Evolutionary conservation across 1,140 invertebrate genomes (phyloP), one percentile per base, ranked within the genome.

Genomic region (Penaeus japonicus): DNA sequence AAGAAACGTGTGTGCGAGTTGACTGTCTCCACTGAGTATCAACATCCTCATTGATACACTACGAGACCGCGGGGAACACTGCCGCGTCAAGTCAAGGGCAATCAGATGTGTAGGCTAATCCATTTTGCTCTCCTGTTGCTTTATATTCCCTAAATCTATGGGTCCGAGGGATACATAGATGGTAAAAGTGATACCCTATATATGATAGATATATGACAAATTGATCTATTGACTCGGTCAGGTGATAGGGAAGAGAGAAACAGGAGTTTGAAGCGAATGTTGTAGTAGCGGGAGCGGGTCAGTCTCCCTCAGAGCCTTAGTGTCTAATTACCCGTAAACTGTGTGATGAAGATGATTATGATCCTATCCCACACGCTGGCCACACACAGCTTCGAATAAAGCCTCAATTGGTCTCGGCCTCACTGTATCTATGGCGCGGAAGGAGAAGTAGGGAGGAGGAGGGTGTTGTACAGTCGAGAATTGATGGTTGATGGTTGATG

Each of bases 281-380:
- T 18, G 7, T 7, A 30, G 12, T 20, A 22, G n/a, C 30, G 57
- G 24, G 39, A 27, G n/a, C 53, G 32, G 30, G 39, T 18, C 39
- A 55, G 75, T 27, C 55, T 53, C 79, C 22, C 78, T 54, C 57
- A 57, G 84, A 62, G 30, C 53, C 55, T 39, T 32, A 3, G 47
- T 65, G 85, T 53, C 78, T 87, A 87, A 87, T 87, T 87, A 62
- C 35, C 75, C 85, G 85, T 87, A 80, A 87, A 87, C 5, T 87
- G 77, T 80, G 59, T 87, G 59, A 87, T 80, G 85, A 87, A 59
- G 85, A 87, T 87, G 85, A 87, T 81, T 87, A 81, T 87, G 85
- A 87, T 87, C 85, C 85, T 80, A 87, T 87, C 85, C 80, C 18
- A 80, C 55, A 81, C 70, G 70, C 85, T 53, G 55, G 59, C 75